Base-by-base conservation (phyloP, 35 echinoderm and acorn worm species). In the Lytechinus variegatus region DNA sequence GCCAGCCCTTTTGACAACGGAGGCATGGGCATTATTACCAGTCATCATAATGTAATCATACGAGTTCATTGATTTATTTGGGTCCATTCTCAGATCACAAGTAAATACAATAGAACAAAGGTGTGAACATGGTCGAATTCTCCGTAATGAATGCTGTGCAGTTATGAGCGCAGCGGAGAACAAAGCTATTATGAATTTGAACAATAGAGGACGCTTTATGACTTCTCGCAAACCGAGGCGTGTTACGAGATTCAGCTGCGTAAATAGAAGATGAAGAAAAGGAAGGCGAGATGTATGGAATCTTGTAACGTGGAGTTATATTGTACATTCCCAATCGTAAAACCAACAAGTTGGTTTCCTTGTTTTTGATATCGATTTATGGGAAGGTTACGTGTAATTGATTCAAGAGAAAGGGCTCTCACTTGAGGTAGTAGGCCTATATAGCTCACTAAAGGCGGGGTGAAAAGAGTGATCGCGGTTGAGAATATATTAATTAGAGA, bases 141-240 rank as follows among this genome's bases (percentile, higher is more conserved):
- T 79, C n/a, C 8, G 66, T 79, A 79, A 44, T 79, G 66, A 79
- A 79, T 79, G 21, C 66, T 24, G 66, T 5, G 19, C 5, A 79
- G 0, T 16, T 24, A 79, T 3, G 66, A 79, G 66, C 0, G 19
- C 19, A 79, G 66, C 0, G 19, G 66, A 79, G 66, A 79, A 79
- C 66, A 79, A 79, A 79, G 66, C 66, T 79, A 79, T 79, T 79
- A 79, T n/a, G n/a, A 24, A 6, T 79, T 24, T 79, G 66, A 79
- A 79, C 66, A 79, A 79, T 79, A 79, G 66, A 79, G 66, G 66
- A 79, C 66, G 66, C 66, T 79, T 79, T 79, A 79, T 79, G 66
- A 79, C 66, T 79, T 79, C 66, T 79, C n/a, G 66, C 19, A 79
- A 79, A 79, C 66, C 66, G 66, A 24, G 21, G 66, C 66, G 66